Evolutionary conservation across 2,888 invertebrate species (phyloP).

Genomic region (Trisateles emortualis): DNA sequence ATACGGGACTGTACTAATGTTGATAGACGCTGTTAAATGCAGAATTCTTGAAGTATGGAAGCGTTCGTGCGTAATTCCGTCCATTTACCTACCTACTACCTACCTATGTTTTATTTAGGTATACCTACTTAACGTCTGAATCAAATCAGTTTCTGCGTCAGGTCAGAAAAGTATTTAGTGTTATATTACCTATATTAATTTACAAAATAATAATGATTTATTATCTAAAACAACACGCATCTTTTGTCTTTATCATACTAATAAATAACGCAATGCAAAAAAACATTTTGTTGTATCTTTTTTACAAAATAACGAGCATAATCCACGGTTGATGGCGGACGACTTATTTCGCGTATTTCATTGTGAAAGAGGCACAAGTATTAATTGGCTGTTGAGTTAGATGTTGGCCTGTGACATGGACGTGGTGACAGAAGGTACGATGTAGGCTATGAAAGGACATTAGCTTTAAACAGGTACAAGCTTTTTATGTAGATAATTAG

Average conservation of each 20-base stretch:
- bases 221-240: slow-evolving; percentile 57
- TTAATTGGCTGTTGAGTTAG: background rate
- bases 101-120: no score
- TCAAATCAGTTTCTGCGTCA: no score
- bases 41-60: no score
- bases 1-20: no score
- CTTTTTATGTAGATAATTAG: no score
- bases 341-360: slow-evolving; percentile 37
- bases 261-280: background rate
- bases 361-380: slow-evolving; percentile 2
- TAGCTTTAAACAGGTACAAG: background rate
- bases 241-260: slow-evolving; percentile 45
- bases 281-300: slow-evolving; percentile 46
- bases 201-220: no score
- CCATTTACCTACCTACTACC: no score
- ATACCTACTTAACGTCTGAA: no score
- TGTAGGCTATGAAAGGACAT: background rate
- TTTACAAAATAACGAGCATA: slow-evolving; percentile 44
- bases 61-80: no score
- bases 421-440: background rate
- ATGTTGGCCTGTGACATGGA: background rate
- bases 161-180: no score
- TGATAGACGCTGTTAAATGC: no score
- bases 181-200: no score
- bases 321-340: slow-evolving; percentile 61